phyloP scores from a whole-genome alignment of 2,888 invertebrate species.

The Chloroclysta siterata region DNA sequence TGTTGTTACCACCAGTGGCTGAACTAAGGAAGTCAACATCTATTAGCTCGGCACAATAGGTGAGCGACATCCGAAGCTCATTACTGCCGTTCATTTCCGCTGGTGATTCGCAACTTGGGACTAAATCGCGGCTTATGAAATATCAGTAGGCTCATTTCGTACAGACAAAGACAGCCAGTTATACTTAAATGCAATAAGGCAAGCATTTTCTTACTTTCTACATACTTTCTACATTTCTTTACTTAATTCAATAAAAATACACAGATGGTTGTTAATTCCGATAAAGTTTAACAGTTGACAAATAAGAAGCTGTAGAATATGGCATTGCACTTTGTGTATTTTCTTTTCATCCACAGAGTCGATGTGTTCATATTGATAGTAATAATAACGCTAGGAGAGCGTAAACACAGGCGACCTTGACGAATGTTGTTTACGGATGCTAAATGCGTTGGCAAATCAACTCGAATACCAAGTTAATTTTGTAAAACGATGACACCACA shows the following conservation, averaged over 20 bases:
- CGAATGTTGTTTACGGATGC: slow-evolving; percentile 72
- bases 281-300: not conserved
- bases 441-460: slow-evolving; percentile 66
- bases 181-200: slow-evolving; percentile 13
- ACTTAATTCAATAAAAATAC: slow-evolving; percentile 2
- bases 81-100: slow-evolving; percentile 81
- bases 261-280: not conserved
- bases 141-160: slow-evolving; percentile 55
- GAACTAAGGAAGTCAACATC: slow-evolving; percentile 83
- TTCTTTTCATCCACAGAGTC: slow-evolving; percentile 45
- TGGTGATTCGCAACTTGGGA: slow-evolving; percentile 77
- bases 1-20: slow-evolving; percentile 69
- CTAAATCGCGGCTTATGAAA: slow-evolving; percentile 65
- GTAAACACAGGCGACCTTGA: slow-evolving; percentile 75
- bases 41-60: slow-evolving; percentile 84
- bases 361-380: slow-evolving; percentile 42
- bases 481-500: slow-evolving; percentile 47
- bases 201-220: too few relatives aligned
- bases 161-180: slow-evolving; percentile 25
- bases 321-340: slow-evolving; percentile 23
- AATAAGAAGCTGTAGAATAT: slow-evolving; percentile 10
- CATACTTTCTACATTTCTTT: too few relatives aligned
- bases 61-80: slow-evolving; percentile 85
- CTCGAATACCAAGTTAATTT: slow-evolving; percentile 54
- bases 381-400: slow-evolving; percentile 52